phyloP scores from a whole-genome alignment of 2,888 invertebrate species.

The Noctua pronuba region DNA sequence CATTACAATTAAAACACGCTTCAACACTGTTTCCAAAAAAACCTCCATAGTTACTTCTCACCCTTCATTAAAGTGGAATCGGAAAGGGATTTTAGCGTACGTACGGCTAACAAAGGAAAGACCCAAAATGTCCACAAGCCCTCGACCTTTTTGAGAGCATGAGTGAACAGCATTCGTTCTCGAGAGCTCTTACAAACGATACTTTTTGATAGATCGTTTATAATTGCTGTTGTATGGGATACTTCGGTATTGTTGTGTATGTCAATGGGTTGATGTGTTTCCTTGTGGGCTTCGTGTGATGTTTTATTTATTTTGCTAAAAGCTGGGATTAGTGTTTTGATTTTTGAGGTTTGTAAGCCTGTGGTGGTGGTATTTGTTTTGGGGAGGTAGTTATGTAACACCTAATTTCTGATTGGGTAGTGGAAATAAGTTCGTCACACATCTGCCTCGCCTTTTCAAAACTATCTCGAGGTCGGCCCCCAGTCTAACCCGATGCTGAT shows the following conservation, averaged over 20 bases:
- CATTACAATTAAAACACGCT: not conserved
- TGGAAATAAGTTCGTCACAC: too few species aligned
- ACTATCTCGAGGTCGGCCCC: too few species aligned
- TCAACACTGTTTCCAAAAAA: not conserved
- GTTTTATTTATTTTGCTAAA: constrained; percentile 7
- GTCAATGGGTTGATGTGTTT: constrained; percentile 31
- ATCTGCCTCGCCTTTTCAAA: too few species aligned
- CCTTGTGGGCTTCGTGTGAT: constrained; percentile 18
- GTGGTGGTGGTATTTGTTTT: not conserved
- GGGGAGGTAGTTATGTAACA: not conserved
- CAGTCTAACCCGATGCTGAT: too few species aligned
- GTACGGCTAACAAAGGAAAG: constrained; percentile 54
- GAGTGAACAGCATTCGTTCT: constrained; percentile 62
- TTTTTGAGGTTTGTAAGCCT: not conserved
- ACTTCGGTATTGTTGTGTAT: constrained; percentile 33
- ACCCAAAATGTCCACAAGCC: constrained; percentile 52
- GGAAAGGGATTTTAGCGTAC: constrained; percentile 56
- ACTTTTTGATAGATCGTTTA: constrained; percentile 49
- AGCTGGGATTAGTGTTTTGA: not conserved
- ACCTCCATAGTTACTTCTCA: constrained; percentile 35
- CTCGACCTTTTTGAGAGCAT: constrained; percentile 65
- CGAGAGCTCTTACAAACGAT: constrained; percentile 46
- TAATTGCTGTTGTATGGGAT: constrained; percentile 50
- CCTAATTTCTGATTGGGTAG: not conserved
- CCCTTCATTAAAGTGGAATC: constrained; percentile 57